Conservation (phyloP, 2,113 vertebrate species). For the Motacilla alba region DNA sequence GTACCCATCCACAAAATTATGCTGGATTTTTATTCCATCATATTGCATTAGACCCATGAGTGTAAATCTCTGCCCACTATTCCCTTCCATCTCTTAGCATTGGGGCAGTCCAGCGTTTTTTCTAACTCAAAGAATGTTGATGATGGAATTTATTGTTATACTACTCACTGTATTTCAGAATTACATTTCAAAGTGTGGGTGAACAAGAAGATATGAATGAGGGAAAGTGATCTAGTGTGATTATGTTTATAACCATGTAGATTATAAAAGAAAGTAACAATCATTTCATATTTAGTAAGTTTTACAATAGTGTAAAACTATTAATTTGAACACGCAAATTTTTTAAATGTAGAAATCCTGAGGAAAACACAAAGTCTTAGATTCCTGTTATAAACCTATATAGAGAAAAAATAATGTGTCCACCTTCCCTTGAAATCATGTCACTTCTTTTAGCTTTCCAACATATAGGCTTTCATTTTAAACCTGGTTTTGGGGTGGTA, state of each 20-base stretch:
- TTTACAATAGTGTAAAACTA: not conserved
- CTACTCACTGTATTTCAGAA: not conserved
- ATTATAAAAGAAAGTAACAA: not conserved
- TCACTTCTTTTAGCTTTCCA: not conserved
- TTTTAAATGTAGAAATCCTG: not conserved
- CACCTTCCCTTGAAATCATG: not conserved
- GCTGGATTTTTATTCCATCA: not conserved
- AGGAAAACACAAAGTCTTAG: not conserved
- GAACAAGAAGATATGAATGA: not conserved
- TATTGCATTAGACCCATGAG: not conserved
- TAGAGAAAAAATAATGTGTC: not conserved
- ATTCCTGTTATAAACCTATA: not conserved
- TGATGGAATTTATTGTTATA: not conserved
- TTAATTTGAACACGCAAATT: not conserved
- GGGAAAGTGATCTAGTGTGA: not conserved
- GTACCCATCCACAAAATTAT: not conserved
- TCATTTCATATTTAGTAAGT: not conserved
- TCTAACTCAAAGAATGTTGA: not conserved
- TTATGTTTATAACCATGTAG: not conserved
- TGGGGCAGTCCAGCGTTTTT: not conserved
- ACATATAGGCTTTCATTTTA: not conserved
- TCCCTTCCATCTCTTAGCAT: not conserved
- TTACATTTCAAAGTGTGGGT: not conserved
- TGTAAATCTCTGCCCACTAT: not conserved
- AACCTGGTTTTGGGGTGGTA: not conserved